Percentiles rank a stretch among this genome's conserved stretches.
Evolutionary conservation across 2,797 vertebrate genomes (phyloP).

Genomic region (Enteromius radiatus): DNA sequence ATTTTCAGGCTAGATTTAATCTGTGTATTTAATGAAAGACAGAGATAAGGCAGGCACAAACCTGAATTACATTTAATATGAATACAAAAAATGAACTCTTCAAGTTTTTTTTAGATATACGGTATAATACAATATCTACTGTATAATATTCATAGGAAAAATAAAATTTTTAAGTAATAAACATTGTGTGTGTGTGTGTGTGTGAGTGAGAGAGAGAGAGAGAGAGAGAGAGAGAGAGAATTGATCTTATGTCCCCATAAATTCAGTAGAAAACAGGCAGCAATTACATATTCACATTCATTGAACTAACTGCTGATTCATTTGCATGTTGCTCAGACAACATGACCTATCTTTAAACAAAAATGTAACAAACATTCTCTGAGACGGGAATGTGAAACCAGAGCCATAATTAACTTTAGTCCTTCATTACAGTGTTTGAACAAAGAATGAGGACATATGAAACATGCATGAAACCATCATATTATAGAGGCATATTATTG

Average conservation of each 20-base stretch:
- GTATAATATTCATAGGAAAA: not conserved
- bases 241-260: not conserved
- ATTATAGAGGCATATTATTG: not conserved
- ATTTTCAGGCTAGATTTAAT: conserved; percentile 57
- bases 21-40: conserved; percentile 56
- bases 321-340: conserved; percentile 19
- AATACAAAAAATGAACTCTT: conserved; percentile 55
- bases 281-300: not conserved
- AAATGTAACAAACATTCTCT: conserved; percentile 12
- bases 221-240: not conserved
- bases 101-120: conserved; percentile 12
- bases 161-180: not conserved
- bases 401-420: not conserved
- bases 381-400: conserved; percentile 14
- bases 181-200: not conserved
- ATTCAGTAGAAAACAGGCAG: not conserved
- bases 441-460: not conserved
- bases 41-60: conserved; percentile 40
- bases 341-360: conserved; percentile 17
- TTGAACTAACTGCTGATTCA: not conserved
- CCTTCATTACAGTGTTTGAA: not conserved
- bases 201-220: not conserved
- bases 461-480: not conserved
- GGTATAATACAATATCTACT: not conserved
- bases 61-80: conserved; percentile 54